Evolutionary conservation across 2,888 invertebrate genomes (phyloP), one percentile per base, ranked within the genome.

Genomic region (Meteorus colon): DNA sequence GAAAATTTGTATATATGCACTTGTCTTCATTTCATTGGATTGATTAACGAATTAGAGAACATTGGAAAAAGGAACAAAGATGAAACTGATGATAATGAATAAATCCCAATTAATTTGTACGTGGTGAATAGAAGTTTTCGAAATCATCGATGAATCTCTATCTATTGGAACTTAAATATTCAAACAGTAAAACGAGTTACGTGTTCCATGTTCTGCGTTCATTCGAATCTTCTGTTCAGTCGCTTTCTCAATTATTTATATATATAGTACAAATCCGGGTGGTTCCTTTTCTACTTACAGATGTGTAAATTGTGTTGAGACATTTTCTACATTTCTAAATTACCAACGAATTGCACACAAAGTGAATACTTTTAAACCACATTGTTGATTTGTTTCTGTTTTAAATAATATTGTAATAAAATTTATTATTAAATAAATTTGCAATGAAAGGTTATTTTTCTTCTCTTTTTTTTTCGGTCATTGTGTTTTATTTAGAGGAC

Each of bases 121-220:
- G 37, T 41, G 65, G 19, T n/a, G 4, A 37, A 29, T 1, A n/a
- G 31, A 27, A n/a, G 62, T 41, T 65, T 41, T 19, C 41, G n/a
- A 41, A 19, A 37, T 16, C 41, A 4, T 10, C n/a, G 10, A 37
- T 19, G 29, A 65, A 37, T 37, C 63, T 41, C 12, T 34, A 10
- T 34, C 19, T 65, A 19, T 41, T 14, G 62, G 37, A 19, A 60
- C 10, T 65, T 66, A 66, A 71, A 72, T 72, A 75, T 67, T 66
- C 67, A 72, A 71, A 59, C 55, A 45, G 41, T 70, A 24, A 65
- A 75, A 75, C 75, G 71, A 75, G 75, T 31, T 75, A 75, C 71
- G 75, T 75, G 75, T 65, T 45, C 67, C 71, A 71, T 75, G 75
- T 65, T 45, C 67, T 60, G 12, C 14, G 27, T 66, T 41, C 24